Evolutionary conservation across 64 coral and sea anemone genomes (phyloP), one percentile per base, ranked within the genome.

Genomic region (Porites australiensis): DNA sequence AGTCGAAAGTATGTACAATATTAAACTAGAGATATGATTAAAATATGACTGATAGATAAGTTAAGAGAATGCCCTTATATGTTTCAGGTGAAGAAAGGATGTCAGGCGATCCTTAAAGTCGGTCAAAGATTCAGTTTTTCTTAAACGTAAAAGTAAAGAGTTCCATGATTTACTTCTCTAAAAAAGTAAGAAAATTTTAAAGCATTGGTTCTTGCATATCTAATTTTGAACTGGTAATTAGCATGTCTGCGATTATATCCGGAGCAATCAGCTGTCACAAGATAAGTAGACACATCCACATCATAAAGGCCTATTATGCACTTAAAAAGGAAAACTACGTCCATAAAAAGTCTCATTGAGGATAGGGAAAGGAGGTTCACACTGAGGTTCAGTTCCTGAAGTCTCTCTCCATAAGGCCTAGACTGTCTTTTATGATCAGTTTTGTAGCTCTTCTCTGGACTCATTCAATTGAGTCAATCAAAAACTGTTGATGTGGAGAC

Each of bases 381-480:
- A 37, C 27, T 37, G 27, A 89, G 49, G 19, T 79, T 47, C 16
- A 79, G 53, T 18, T 37, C 27, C 55, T 89, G 52, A 9, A 89
- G 62, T 64, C 58, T 58, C 45, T 90, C 76, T 47, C 13, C 4
- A 54, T 90, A 90, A 64, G 55, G 22, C n/a, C 27, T 37, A 37
- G 27, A 37, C 52, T 68, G n/a, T 70, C 77, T 16, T 63, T 63
- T 44, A 90, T 51, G 37, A 90, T 67, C 5, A 90, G 27, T 48
- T 50, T 77, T 49, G 88, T 90, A 21, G 77, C 88, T 53, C 63
- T 57, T 15, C 88, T 10, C 65, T 90, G 88, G 44, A 90, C 61
- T 21, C 47, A 43, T 81, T 90, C 76, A 51, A 90, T 81, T 67
- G 9, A 47, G 60, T 90, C 27, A 37, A 37, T 37, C 27, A 37